Percentiles rank a stretch among this genome's conserved stretches.
Conservation (phyloP, 2,797 vertebrate genomes). For the Eulemur coronatus region DNA sequence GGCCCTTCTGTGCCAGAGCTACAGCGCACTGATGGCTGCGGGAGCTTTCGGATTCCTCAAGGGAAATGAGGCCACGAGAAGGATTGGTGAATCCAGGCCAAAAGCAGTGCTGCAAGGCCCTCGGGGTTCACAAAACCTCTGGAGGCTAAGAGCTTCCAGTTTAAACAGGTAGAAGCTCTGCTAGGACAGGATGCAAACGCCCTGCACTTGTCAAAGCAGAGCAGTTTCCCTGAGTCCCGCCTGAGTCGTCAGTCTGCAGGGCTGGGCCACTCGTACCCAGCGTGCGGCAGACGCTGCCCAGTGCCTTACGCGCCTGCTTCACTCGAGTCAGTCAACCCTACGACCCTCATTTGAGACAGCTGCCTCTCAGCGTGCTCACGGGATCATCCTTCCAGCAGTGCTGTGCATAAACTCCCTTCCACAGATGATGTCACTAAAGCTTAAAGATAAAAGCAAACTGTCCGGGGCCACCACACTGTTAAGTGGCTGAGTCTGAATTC, state of each 20-base stretch:
- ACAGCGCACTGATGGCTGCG: rapidly evolving
- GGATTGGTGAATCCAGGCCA: rapidly evolving
- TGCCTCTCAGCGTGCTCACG: rapidly evolving
- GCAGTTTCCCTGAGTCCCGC: rapidly evolving
- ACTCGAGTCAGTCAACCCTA: rapidly evolving
- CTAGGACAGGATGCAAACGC: background rate
- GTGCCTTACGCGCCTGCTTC: rapidly evolving
- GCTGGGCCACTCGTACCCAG: background rate
- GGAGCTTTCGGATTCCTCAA: too few relatives aligned
- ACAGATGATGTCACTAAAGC: background rate
- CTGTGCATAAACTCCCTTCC: background rate
- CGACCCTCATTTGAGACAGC: rapidly evolving
- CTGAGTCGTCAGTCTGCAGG: rapidly evolving
- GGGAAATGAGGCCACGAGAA: background rate
- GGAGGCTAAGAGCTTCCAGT: background rate
- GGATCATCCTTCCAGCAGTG: rapidly evolving
- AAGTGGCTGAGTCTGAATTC: background rate
- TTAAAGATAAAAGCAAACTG: background rate
- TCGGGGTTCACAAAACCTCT: rapidly evolving
- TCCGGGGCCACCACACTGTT: background rate
- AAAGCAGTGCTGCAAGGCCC: too few relatives aligned
- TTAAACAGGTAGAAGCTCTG: background rate
- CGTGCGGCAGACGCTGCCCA: rapidly evolving
- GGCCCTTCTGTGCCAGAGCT: background rate
- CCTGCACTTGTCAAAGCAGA: background rate